Evolutionary conservation across 2,113 vertebrate genomes (phyloP), one percentile per base, ranked within the genome.

Genomic region (Pionites leucogaster): DNA sequence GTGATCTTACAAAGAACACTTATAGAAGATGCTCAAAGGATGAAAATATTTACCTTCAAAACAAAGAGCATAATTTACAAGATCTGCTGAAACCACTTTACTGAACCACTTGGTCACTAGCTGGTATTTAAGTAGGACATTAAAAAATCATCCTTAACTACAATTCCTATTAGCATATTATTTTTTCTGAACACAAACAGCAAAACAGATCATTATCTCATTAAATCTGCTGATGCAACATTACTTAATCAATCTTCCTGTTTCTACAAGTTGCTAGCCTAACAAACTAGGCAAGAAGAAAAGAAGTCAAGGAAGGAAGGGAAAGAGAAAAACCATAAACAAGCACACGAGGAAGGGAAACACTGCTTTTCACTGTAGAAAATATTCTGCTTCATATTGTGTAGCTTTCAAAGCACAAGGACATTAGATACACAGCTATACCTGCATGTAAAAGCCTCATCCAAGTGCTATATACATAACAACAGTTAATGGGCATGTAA

Each of bases 131-230:
- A 88, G 82, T 80, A 93, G 72, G 82, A 75, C 86, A 63, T 81
- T 80, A 88, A 94, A 79, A 88, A 88, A 90, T 88, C 76, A 75
- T 47, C 29, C 35, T 68, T 81, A 63, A 42, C 68, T 83, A 64
- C 53, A 53, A 12, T 52, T 63, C 41, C 50, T 86, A 76, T 84
- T 93, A 87, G 67, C 62, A 37, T 68, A 70, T 57, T 68, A 63
- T 83, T 90, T 91, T 91, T 87, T 82, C 63, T 42, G 41, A 96
- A 86, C 63, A 87, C 65, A 93, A 86, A 86, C 2, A 93, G 55
- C 86, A 93, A 92, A 96, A 19, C 80, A 93, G 77, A 89, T 93
- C 81, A 89, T 93, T 94, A 76, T 33, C 77, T 84, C 95, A 91
- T 91, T 95, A 84, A 72, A 84, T 72, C 70, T 79, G 39, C 86